phyloP scores from a whole-genome alignment of 23 tunicate genomes.

The Ascidia mentula region DNA sequence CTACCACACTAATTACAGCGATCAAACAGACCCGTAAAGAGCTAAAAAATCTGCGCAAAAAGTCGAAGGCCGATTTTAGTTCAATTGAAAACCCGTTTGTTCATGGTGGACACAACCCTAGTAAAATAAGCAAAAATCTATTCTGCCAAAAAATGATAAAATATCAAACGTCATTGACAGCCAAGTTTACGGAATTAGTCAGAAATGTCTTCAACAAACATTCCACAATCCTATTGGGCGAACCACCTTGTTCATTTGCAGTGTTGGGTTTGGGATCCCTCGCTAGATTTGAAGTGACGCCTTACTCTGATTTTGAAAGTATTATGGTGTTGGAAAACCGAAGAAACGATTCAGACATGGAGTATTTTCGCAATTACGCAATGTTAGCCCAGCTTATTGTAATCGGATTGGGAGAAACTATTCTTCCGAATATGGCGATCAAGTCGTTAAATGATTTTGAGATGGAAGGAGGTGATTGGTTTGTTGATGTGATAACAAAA shows the following conservation, averaged over 20 bases:
- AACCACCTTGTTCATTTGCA: conserved; percentile 23
- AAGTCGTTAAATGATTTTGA: conserved; percentile 4
- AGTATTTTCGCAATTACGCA: conserved; percentile 21
- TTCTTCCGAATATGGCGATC: conserved; percentile 19
- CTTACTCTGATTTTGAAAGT: conserved; percentile 25
- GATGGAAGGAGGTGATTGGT: conserved; percentile 19
- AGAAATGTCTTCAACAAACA: neutral
- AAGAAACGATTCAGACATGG: neutral
- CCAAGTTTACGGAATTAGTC: neutral
- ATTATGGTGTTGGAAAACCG: conserved; percentile 12
- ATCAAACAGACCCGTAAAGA: neutral
- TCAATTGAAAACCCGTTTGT: neutral
- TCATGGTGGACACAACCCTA: neutral
- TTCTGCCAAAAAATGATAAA: neutral
- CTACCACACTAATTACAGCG: neutral
- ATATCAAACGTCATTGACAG: neutral
- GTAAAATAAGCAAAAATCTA: neutral
- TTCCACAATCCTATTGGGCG: neutral
- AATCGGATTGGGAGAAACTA: conserved; percentile 27
- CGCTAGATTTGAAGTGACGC: conserved; percentile 17
- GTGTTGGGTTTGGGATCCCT: conserved; percentile 37
- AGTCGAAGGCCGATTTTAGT: neutral
- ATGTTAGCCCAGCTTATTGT: conserved; percentile 19
- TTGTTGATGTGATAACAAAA: conserved; percentile 11
- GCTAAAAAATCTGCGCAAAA: neutral